Conservation (phyloP, 1,140 invertebrate species). For the Tetranychus urticae region DNA sequence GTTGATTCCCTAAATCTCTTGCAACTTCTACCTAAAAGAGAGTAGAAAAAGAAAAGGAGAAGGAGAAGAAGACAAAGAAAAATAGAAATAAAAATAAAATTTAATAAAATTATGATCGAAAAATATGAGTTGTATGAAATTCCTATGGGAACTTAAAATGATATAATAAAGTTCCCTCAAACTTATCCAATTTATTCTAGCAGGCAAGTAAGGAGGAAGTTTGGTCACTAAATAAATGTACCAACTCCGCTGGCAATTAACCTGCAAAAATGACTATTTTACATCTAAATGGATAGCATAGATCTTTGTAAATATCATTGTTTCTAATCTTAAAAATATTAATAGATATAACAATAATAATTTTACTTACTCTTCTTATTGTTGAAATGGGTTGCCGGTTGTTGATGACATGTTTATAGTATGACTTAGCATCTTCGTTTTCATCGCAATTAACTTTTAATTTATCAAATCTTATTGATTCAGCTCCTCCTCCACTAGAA, state of each 20-base stretch:
- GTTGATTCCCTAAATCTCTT: neutral
- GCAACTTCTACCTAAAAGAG: too few relatives aligned
- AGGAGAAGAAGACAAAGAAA: too few relatives aligned
- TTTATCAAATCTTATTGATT: too few relatives aligned
- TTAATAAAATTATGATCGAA: too few relatives aligned
- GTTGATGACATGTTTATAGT: neutral
- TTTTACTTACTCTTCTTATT: slow-evolving; percentile 21
- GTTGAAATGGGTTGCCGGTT: slow-evolving; percentile 15
- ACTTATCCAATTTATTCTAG: neutral
- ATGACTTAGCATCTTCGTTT: neutral
- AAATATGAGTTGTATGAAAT: neutral
- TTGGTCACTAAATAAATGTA: neutral
- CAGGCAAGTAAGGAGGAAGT: neutral
- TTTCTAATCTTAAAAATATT: neutral
- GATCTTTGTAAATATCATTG: neutral
- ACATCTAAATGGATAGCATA: neutral
- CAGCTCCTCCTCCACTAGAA: neutral
- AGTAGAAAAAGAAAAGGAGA: too few relatives aligned
- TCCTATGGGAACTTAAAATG: neutral
- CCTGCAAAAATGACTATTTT: neutral
- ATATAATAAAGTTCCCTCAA: neutral
- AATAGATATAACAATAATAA: neutral
- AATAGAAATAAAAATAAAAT: too few relatives aligned
- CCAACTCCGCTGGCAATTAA: neutral
- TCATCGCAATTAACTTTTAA: too few relatives aligned